A percentile compares a stretch with the other conserved stretches of the same genome.
phyloP scores from a whole-genome alignment of 2,797 vertebrate species.

The Lophotriccus pileatus region DNA sequence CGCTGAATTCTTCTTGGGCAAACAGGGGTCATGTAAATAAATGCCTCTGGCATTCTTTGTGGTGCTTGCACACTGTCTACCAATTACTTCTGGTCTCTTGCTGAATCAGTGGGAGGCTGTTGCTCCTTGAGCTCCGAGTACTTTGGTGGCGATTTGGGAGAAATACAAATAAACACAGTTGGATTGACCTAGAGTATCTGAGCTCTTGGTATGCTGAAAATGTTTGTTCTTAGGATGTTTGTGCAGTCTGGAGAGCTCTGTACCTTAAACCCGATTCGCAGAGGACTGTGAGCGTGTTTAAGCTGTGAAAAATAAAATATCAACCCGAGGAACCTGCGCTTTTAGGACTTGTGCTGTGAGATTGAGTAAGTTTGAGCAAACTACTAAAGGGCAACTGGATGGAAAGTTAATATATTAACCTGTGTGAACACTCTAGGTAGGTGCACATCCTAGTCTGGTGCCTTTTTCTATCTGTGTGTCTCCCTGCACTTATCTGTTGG shows the following conservation, averaged over 20 bases:
- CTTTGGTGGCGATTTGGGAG: background rate
- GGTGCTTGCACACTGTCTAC: conserved; percentile 23
- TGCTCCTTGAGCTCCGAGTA: background rate
- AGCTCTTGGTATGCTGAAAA: conserved; percentile 58
- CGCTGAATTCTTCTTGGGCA: conserved; percentile 18
- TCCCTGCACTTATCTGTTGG: background rate
- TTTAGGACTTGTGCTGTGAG: background rate
- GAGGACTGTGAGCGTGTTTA: background rate
- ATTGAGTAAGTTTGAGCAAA: background rate
- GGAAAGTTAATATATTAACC: background rate
- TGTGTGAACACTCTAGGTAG: background rate
- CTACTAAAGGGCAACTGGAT: background rate
- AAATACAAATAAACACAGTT: conserved; percentile 49
- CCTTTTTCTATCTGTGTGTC: background rate
- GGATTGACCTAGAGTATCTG: conserved; percentile 22
- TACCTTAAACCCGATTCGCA: background rate
- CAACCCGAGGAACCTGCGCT: background rate
- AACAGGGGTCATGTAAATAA: conserved; percentile 37
- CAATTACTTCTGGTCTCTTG: conserved; percentile 41
- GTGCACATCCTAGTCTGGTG: background rate
- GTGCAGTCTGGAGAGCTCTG: conserved; percentile 27
- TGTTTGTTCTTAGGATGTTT: conserved; percentile 58
- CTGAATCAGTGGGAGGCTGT: conserved; percentile 40
- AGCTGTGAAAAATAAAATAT: conserved; percentile 23
- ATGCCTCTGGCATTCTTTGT: conserved; percentile 29